These are phyloP conservation scores for Cryptosula pallasiana DNA, from an alignment of 2,888 invertebrate species.

Conservation along the genomic window DNA sequence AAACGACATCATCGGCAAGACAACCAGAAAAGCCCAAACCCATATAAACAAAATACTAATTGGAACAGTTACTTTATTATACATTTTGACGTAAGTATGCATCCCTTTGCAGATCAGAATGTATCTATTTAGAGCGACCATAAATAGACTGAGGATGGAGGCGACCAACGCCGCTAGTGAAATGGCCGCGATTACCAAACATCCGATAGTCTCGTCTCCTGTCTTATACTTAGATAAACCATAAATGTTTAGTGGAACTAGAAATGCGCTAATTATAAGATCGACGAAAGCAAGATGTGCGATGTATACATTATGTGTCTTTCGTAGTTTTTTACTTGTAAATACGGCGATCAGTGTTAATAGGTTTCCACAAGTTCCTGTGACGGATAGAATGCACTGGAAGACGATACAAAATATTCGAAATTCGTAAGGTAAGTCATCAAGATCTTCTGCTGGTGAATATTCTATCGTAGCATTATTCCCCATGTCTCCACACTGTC, in stretches of 20 bases:
- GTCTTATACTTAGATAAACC: neutral
- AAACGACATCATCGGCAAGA: neutral
- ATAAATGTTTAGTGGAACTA: neutral
- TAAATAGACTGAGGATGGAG: constrained; percentile 11
- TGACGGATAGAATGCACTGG: neutral
- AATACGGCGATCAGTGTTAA: constrained; percentile 3
- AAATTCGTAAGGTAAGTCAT: neutral
- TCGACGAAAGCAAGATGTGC: constrained; percentile 13
- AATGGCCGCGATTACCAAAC: neutral
- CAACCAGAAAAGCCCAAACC: constrained; percentile 8
- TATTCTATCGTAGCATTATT: constrained; percentile 1
- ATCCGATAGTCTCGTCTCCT: neutral
- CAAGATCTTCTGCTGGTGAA: constrained; percentile 7
- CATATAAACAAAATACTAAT: neutral
- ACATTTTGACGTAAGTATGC: neutral
- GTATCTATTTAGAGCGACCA: constrained; percentile 11
- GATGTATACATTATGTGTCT: constrained; percentile 9
- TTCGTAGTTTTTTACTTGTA: neutral
- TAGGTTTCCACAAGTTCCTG: constrained; percentile 2
- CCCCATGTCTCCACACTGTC: neutral
- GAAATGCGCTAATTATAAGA: neutral
- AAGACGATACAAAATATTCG: constrained; percentile 19
- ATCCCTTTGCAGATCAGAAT: constrained; percentile 13
- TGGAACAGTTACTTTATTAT: constrained; percentile 6
- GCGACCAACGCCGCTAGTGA: neutral